These are phyloP conservation scores for Clarias magur DNA, from an alignment of 2,113 vertebrate species.

Conservation along the genomic window DNA sequence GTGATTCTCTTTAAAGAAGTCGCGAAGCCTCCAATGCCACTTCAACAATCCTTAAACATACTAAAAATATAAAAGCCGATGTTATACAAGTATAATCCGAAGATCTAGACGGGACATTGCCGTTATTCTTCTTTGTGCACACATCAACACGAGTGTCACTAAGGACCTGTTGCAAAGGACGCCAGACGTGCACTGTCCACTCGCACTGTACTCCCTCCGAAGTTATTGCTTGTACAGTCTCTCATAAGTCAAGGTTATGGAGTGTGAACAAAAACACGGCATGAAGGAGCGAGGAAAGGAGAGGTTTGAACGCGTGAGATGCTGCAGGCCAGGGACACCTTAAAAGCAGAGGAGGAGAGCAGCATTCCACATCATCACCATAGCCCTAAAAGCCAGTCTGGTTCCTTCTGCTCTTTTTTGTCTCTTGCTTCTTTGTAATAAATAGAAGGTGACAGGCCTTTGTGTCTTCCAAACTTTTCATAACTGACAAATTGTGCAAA, in stretches of 20 bases:
- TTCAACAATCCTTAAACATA: background rate
- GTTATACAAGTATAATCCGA: slow-evolving; percentile 51
- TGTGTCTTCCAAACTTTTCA: slow-evolving; percentile 31
- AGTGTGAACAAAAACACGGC: slow-evolving; percentile 39
- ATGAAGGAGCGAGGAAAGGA: slow-evolving; percentile 18
- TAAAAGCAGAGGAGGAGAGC: background rate
- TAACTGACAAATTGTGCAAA: slow-evolving; percentile 35
- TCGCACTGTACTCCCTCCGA: slow-evolving; percentile 1
- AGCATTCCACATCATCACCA: background rate
- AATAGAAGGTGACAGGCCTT: slow-evolving; percentile 38
- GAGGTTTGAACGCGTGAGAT: background rate
- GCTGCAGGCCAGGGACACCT: slow-evolving; percentile 2
- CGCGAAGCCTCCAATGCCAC: background rate
- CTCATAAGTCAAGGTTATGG: slow-evolving; percentile 48
- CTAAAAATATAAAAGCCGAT: slow-evolving; percentile 38
- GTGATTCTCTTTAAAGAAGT: background rate
- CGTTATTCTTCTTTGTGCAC: slow-evolving; percentile 39
- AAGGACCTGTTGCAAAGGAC: slow-evolving; percentile 35
- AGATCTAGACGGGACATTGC: slow-evolving; percentile 43
- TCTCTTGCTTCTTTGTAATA: background rate
- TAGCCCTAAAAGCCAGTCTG: background rate
- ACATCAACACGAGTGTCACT: slow-evolving; percentile 39
- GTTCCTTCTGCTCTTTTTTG: background rate
- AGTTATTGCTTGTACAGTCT: slow-evolving; percentile 52
- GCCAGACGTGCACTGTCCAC: slow-evolving; percentile 3